These are phyloP conservation scores for Helicoverpa zea DNA, from an alignment of 1,140 invertebrate species.

Conservation along the genomic window DNA sequence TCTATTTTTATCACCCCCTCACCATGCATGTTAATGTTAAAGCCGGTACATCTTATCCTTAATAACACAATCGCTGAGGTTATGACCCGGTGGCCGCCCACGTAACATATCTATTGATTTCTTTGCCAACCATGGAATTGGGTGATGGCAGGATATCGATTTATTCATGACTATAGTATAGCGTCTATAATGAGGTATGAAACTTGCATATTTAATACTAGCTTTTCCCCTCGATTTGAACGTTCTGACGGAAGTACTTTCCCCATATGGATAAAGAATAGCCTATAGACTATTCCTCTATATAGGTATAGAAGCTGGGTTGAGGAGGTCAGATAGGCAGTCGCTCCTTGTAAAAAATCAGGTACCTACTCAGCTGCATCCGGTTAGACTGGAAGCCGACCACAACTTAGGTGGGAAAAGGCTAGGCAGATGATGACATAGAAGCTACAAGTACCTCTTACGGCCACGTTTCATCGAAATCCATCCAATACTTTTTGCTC, in stretches of 20 bases:
- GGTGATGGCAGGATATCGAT: background rate
- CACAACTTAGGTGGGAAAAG: too few species aligned
- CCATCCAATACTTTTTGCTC: too few species aligned
- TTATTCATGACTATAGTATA: background rate
- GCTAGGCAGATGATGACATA: too few species aligned
- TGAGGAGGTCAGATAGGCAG: too few species aligned
- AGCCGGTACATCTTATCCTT: background rate
- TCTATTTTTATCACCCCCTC: background rate
- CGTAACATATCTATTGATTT: slow-evolving; percentile 14
- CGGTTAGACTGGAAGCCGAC: too few species aligned
- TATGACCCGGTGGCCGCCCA: slow-evolving; percentile 14
- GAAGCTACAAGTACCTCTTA: too few species aligned
- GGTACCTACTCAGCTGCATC: too few species aligned
- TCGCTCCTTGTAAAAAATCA: too few species aligned
- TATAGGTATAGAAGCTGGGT: too few species aligned
- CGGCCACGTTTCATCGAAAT: too few species aligned
- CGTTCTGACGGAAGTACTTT: background rate
- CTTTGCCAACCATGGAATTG: background rate
- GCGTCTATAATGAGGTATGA: background rate
- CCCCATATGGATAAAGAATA: too few species aligned
- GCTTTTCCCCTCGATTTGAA: background rate
- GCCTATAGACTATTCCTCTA: too few species aligned
- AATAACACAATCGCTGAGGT: slow-evolving; percentile 25
- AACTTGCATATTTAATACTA: background rate
- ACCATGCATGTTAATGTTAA: background rate